A percentile compares a stretch with the other conserved stretches of the same genome.
phyloP scores from a whole-genome alignment of 2,797 vertebrate species.

The Poeciliopsis presidionis region DNA sequence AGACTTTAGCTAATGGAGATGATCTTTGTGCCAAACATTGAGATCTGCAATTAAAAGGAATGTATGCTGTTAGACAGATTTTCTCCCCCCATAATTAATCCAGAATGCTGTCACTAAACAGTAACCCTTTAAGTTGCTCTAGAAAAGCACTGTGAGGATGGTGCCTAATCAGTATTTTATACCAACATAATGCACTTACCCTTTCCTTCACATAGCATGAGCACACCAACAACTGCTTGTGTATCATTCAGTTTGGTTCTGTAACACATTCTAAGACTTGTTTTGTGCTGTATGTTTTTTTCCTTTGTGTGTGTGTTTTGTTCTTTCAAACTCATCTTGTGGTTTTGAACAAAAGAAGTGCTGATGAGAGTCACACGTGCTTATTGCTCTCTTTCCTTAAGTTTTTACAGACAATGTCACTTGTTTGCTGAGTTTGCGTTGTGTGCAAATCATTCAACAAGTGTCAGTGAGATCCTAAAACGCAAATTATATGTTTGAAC shows the following conservation, averaged over 20 bases:
- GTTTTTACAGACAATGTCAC: slow-evolving; percentile 75
- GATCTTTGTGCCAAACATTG: slow-evolving; percentile 55
- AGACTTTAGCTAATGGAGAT: slow-evolving; percentile 41
- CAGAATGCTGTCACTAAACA: slow-evolving; percentile 37
- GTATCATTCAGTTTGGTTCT: slow-evolving; percentile 58
- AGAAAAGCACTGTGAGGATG: slow-evolving; percentile 33
- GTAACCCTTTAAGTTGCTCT: slow-evolving; percentile 29
- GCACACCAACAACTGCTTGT: slow-evolving; percentile 51
- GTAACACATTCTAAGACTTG: slow-evolving; percentile 60
- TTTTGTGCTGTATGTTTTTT: slow-evolving; percentile 72
- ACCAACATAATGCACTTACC: slow-evolving; percentile 59
- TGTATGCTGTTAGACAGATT: slow-evolving; percentile 59
- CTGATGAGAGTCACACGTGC: slow-evolving; percentile 62
- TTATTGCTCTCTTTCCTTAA: slow-evolving; percentile 61
- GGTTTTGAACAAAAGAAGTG: slow-evolving; percentile 59
- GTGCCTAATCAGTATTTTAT: slow-evolving; percentile 70
- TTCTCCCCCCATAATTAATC: slow-evolving; percentile 25
- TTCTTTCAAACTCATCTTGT: slow-evolving; percentile 36
- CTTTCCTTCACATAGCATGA: slow-evolving; percentile 44
- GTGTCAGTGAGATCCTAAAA: slow-evolving; percentile 73
- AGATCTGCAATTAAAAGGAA: slow-evolving; percentile 58
- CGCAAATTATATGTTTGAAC: slow-evolving; percentile 57
- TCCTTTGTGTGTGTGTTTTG: slow-evolving; percentile 34
- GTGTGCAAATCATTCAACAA: slow-evolving; percentile 67
- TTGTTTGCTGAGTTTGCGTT: slow-evolving; percentile 69